These are phyloP conservation scores for Aphelenchoides besseyi DNA, from an alignment of 1,140 invertebrate species.

Conservation along the genomic window DNA sequence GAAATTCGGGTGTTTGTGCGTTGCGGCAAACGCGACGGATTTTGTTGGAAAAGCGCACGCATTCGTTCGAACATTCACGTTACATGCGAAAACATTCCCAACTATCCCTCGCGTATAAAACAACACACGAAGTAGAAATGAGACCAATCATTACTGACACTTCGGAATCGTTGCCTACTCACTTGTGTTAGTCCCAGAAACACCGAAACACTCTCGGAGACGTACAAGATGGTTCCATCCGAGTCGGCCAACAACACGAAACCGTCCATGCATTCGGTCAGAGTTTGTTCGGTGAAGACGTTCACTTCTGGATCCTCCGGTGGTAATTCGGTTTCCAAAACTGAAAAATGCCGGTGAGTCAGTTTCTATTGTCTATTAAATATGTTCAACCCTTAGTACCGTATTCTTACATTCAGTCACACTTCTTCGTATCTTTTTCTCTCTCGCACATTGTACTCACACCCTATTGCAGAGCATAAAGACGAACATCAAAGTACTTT, in stretches of 20 bases:
- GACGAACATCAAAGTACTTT: no score
- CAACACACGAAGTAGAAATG: no score
- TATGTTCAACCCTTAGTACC: slow-evolving; percentile 17
- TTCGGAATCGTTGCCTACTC: slow-evolving; percentile 20
- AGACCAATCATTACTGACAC: no score
- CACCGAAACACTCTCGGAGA: slow-evolving; percentile 64
- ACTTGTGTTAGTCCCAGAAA: slow-evolving; percentile 65
- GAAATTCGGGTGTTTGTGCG: background rate
- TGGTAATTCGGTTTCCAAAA: slow-evolving; percentile 33
- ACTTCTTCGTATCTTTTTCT: no score
- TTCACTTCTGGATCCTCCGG: slow-evolving; percentile 29
- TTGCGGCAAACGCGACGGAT: background rate
- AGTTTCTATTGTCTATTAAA: background rate
- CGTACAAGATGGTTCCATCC: slow-evolving; percentile 62
- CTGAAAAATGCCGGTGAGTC: slow-evolving; percentile 36
- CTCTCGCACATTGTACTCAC: no score
- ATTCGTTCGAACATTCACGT: slow-evolving; percentile 1
- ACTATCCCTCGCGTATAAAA: no score
- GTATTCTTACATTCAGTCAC: no score
- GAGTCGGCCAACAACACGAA: slow-evolving; percentile 53
- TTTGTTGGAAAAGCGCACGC: background rate
- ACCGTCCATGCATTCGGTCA: slow-evolving; percentile 55
- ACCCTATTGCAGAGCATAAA: no score
- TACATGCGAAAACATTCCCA: no score
- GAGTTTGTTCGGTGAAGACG: slow-evolving; percentile 40